phyloP scores from a whole-genome alignment of 2,113 vertebrate genomes.

The Lasiurus cinereus region DNA sequence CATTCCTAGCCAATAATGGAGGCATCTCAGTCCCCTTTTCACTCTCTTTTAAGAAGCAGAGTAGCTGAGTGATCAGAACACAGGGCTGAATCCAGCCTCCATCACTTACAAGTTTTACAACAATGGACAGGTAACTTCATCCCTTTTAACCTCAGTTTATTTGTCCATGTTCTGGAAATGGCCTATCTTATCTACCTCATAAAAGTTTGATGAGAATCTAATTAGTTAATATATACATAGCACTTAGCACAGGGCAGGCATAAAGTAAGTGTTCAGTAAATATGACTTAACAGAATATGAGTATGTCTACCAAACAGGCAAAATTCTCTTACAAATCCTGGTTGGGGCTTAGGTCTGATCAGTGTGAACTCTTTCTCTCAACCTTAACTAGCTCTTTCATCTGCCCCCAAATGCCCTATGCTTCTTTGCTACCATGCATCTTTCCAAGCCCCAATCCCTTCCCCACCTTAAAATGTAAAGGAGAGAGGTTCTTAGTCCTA shows the following conservation, averaged over 20 bases:
- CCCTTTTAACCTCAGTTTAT: neutral
- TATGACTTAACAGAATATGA: neutral
- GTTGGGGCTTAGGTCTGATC: neutral
- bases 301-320: neutral
- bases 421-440: neutral
- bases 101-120: neutral
- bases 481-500: neutral
- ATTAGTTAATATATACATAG: neutral
- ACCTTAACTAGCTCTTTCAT: neutral
- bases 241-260: neutral
- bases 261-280: neutral
- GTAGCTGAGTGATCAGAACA: neutral
- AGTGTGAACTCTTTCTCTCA: neutral
- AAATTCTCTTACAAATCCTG: neutral
- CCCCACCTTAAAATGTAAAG: neutral
- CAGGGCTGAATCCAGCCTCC: neutral
- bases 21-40: neutral
- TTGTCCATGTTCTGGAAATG: neutral
- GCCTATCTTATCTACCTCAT: conserved; percentile 71
- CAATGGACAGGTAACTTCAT: neutral
- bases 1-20: neutral
- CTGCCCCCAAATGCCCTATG: neutral
- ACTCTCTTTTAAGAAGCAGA: neutral
- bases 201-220: neutral
- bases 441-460: neutral